Conservation (phyloP, 2,113 vertebrate species). For the Campylorhamphus procurvoides region DNA sequence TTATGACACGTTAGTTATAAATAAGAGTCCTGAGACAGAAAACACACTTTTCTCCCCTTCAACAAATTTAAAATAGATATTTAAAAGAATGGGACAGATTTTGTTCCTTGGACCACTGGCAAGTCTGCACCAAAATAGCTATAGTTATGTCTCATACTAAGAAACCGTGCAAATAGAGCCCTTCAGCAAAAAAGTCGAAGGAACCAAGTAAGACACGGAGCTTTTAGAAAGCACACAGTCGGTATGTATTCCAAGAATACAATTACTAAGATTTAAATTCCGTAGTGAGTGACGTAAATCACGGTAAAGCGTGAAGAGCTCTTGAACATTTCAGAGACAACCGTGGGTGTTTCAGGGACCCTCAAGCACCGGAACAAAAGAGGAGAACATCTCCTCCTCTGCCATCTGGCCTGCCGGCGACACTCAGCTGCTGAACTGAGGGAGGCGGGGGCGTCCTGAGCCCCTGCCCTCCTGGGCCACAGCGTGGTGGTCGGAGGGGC, state of each 20-base stretch:
- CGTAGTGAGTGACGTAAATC: rapidly evolving
- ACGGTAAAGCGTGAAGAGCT: rapidly evolving
- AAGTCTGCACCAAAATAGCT: neutral
- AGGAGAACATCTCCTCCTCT: rapidly evolving
- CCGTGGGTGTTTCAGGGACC: rapidly evolving
- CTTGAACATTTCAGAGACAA: rapidly evolving
- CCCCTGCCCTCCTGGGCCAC: rapidly evolving
- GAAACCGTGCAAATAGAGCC: neutral
- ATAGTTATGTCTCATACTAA: rapidly evolving
- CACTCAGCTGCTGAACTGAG: rapidly evolving
- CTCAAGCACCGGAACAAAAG: rapidly evolving
- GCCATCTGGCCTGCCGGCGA: rapidly evolving
- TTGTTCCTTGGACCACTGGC: neutral
- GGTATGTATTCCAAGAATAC: rapidly evolving
- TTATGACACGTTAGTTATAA: neutral
- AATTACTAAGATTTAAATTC: neutral
- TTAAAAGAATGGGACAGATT: neutral
- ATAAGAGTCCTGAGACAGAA: neutral
- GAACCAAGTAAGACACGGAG: neutral
- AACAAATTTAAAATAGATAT: neutral
- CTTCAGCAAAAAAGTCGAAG: neutral
- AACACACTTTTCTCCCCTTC: neutral
- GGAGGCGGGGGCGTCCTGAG: rapidly evolving
- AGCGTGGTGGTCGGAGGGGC: rapidly evolving
- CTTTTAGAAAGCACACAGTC: neutral